Percentiles rank a stretch among this genome's conserved stretches.
phyloP scores from a whole-genome alignment of 2,113 vertebrate genomes.

The Mobula hypostoma region DNA sequence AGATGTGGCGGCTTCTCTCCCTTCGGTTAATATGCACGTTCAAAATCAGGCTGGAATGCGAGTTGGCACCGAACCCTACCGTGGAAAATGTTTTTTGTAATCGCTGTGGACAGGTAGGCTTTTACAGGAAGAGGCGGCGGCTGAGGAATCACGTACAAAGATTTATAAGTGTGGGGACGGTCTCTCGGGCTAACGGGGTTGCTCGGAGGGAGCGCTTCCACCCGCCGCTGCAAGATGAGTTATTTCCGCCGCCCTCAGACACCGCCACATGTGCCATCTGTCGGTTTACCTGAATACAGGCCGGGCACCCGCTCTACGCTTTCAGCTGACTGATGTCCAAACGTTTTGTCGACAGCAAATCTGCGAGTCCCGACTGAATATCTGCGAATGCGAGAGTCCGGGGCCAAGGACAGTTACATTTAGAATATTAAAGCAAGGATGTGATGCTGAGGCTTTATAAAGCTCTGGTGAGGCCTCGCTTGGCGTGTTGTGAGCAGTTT shows the following conservation, averaged over 20 bases:
- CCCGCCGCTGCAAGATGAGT: too few relatives aligned
- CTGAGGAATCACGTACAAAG: background rate
- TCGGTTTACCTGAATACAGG: background rate
- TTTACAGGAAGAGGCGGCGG: background rate
- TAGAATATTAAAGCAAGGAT: too few relatives aligned
- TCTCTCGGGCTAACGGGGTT: background rate
- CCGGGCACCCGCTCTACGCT: background rate
- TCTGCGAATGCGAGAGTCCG: too few relatives aligned
- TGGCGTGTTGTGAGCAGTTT: too few relatives aligned
- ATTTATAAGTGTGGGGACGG: background rate
- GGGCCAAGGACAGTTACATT: too few relatives aligned
- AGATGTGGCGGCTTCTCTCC: too few relatives aligned
- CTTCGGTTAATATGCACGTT: too few relatives aligned
- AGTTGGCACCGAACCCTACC: background rate
- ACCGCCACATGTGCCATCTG: background rate
- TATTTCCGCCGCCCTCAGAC: background rate
- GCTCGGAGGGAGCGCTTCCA: background rate
- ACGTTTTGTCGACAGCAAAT: background rate
- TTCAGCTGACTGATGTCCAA: background rate
- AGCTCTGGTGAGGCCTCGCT: too few relatives aligned
- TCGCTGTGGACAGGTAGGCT: background rate
- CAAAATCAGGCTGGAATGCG: too few relatives aligned
- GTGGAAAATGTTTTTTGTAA: background rate
- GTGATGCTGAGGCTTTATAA: too few relatives aligned
- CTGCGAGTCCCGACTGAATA: too few relatives aligned